Evolutionary conservation across 1,140 invertebrate species (phyloP).

Genomic region (Psilanteris sp.): DNA sequence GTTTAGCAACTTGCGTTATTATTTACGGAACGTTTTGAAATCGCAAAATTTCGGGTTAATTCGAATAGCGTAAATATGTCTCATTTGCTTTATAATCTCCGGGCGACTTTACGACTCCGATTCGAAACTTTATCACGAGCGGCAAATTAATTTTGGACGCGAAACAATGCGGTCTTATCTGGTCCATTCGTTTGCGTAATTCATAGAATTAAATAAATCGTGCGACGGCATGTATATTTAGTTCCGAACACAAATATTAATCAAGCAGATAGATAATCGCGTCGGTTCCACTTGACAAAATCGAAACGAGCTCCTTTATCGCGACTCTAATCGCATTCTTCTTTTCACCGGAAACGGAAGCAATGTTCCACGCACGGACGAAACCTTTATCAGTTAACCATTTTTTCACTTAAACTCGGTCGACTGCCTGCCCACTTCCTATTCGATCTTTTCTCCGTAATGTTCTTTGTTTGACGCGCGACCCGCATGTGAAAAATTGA

Average conservation of each 20-base stretch:
- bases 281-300: conserved; percentile 62
- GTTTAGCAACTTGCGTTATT: conserved; percentile 12
- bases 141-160: conserved; percentile 18
- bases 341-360: conserved; percentile 69
- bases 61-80: conserved; percentile 16
- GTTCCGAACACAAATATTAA: conserved; percentile 32
- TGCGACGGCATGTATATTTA: background rate
- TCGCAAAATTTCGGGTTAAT: conserved; percentile 10
- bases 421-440: conserved; percentile 61
- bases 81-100: conserved; percentile 12
- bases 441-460: conserved; percentile 56
- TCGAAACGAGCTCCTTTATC: conserved; percentile 58
- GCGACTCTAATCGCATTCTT: conserved; percentile 55
- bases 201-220: background rate
- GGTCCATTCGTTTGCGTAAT: background rate
- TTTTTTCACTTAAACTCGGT: conserved; percentile 63
- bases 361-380: conserved; percentile 66
- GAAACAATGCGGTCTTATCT: conserved; percentile 2
- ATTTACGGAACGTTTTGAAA: conserved; percentile 9
- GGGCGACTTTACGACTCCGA: conserved; percentile 9
- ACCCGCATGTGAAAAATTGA: conserved; percentile 58
- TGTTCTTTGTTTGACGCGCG: conserved; percentile 55
- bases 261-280: conserved; percentile 46
- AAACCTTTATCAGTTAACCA: conserved; percentile 68
- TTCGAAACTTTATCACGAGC: conserved; percentile 7